Base-by-base conservation (phyloP, 2,797 vertebrate species). In the Myiotriccus ornatus region DNA sequence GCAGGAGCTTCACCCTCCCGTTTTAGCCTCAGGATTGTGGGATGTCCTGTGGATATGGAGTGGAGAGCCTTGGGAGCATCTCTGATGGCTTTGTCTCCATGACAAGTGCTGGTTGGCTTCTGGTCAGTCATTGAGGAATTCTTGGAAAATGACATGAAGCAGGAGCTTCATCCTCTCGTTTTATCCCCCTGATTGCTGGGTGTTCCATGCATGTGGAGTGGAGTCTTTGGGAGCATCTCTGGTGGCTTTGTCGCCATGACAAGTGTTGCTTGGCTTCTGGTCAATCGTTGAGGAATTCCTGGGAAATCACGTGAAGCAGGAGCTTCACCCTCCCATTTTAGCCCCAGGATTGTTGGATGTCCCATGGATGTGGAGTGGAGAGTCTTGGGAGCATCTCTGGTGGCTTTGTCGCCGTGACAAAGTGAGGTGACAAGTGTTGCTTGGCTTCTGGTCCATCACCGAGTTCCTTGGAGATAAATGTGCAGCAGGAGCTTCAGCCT, bases 171-270 rank as follows among this genome's bases (percentile, higher is more conserved):
- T 8, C 6, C 8, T 70, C n/a, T 8, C 4, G 1, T 18, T 28
- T 71, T 7, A 49, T 52, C 37, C 1, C 5, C 28, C 16, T 13
- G 44, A 9, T 18, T 69, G 27, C 4, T 39, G 47, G 32, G 59
- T 63, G 24, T 37, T 7, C 12, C 0, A 0, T 2, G 2, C 34
- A 6, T 53, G 25, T 0, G 0, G 5, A 4, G 10, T 5, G 9
- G 80, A 9, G 18, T 24, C 8, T n/a, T 6, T 27, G 12, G 13
- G 28, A 70, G 46, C 5, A 3, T 28, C 19, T 43, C 18, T 76
- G 55, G 8, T 2, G 47, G 24, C 47, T 27, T 49, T 49, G 25
- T 49, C 5, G 14, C 25, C 47, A 24, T 49, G 14, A 27, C 14
- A 27, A 10, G 14, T 49, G 47, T 49, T 49, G 25, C 24, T 49